Evolutionary conservation across 2,888 invertebrate genomes (phyloP).

Genomic region (Sarcophaga variegata): DNA sequence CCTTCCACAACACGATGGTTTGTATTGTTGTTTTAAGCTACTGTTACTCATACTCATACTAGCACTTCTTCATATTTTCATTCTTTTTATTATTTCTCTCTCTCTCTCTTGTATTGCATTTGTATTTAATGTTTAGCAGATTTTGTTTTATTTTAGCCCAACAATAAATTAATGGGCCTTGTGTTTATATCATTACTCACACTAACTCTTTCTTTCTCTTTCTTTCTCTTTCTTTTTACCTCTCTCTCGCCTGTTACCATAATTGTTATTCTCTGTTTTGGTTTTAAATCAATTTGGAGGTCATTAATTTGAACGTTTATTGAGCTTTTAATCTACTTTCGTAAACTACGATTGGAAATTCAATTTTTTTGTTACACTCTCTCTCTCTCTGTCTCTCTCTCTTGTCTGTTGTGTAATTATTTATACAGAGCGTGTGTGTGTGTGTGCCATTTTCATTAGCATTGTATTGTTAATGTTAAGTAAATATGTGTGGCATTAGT

Average conservation of each 20-base stretch:
- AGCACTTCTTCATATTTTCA: no score
- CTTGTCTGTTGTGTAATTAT: not conserved
- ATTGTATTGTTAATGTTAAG: not conserved
- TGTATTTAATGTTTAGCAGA: not conserved
- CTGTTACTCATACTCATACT: no score
- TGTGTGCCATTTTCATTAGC: not conserved
- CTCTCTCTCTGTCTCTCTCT: no score
- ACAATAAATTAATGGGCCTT: not conserved
- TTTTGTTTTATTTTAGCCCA: not conserved
- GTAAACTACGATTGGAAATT: not conserved
- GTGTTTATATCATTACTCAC: not conserved
- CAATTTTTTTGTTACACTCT: not conserved
- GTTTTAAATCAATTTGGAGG: constrained; percentile 53
- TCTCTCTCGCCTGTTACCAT: not conserved
- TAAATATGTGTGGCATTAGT: not conserved
- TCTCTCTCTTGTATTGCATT: constrained; percentile 7
- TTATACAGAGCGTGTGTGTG: not conserved
- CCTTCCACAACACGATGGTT: not conserved
- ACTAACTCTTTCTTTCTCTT: not conserved
- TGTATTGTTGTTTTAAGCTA: not conserved
- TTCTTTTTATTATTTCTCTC: not conserved
- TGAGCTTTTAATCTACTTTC: constrained; percentile 54
- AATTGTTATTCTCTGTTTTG: constrained; percentile 24
- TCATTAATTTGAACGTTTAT: constrained; percentile 54
- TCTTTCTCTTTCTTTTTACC: not conserved